Evolutionary conservation across 2,113 vertebrate species (phyloP), one percentile per base, ranked within the genome.

Genomic region (Chunga burmeisteri): DNA sequence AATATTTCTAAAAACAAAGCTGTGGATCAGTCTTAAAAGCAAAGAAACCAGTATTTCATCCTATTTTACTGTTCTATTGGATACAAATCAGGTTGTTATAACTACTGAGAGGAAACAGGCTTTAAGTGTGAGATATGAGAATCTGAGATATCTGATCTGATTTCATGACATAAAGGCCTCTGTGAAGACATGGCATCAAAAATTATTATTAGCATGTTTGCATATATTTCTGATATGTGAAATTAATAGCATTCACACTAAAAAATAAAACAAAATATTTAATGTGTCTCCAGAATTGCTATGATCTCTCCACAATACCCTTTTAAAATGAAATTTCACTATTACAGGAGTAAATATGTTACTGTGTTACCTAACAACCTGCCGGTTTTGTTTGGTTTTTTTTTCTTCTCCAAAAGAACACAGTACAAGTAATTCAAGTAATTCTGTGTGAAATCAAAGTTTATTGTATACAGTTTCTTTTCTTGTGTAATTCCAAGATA

Each of bases 331-430:
- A 52, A 62, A 49, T 38, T 25, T 77, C 5, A 18, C 20, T 47
- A 15, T 36, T 74, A 72, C 21, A 56, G 2, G 5, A 53, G 26
- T 21, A 90, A 59, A 23, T 56, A 29, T 1, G 2, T 34, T n/a
- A 11, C 16, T 19, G 4, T 34, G 10, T 52, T 73, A 38, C 4
- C 3, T 9, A 81, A 29, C 4, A 50, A 19, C 6, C 6, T 72
- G 4, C 9, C 68, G 20, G 4, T 8, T 49, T 86, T 30, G 2
- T 17, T 63, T 67, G 1, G 0, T 5, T 1, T 38, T 49, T 44
- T 79, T 55, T 75, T 16, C 5, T 53, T 59, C 23, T 78, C 8
- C 9, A 15, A 19, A 68, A 62, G 26, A 50, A 21, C 6, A 40
- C 10, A 34, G 8, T 40, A 30, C 0, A 38, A 18, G 4, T 46